Conservation (phyloP, 2,888 invertebrate species). For the Eretmocerus hayati region DNA sequence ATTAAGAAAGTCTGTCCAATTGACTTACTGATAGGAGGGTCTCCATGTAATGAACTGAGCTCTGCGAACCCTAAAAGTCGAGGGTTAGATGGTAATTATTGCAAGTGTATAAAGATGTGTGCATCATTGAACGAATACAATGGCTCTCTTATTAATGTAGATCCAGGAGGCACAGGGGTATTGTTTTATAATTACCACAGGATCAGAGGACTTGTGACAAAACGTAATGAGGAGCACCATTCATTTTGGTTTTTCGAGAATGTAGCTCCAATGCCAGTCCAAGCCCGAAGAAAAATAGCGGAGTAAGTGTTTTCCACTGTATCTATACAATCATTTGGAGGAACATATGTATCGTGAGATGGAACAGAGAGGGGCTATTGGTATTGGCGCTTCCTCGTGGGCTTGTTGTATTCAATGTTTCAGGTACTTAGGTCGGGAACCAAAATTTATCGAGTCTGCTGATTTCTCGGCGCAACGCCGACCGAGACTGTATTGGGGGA, state of each 20-base stretch:
- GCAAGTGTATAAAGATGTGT: not conserved
- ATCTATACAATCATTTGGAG: no score
- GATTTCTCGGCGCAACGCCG: conserved; percentile 51
- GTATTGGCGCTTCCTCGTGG: no score
- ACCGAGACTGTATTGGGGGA: conserved; percentile 54
- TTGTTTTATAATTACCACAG: conserved; percentile 52
- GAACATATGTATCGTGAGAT: no score
- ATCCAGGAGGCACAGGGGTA: conserved; percentile 49
- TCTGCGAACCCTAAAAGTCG: conserved; percentile 52
- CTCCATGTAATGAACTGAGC: conserved; percentile 57
- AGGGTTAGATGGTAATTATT: conserved; percentile 48
- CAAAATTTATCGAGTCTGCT: conserved; percentile 50
- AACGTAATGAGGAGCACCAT: conserved; percentile 37
- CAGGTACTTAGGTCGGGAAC: conserved; percentile 48
- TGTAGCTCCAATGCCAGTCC: conserved; percentile 50
- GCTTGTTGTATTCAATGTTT: conserved; percentile 6
- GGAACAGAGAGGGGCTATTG: no score
- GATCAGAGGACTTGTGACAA: conserved; percentile 43
- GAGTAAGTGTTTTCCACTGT: conserved; percentile 42
- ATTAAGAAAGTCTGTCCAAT: conserved; percentile 48
- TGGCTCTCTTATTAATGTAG: conserved; percentile 27
- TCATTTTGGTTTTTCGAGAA: conserved; percentile 57
- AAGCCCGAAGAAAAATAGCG: conserved; percentile 46
- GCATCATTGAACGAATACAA: not conserved
- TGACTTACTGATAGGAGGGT: conserved; percentile 56